phyloP scores from a whole-genome alignment of 35 echinoderm and acorn worm genomes.

The Diadema setosum region DNA sequence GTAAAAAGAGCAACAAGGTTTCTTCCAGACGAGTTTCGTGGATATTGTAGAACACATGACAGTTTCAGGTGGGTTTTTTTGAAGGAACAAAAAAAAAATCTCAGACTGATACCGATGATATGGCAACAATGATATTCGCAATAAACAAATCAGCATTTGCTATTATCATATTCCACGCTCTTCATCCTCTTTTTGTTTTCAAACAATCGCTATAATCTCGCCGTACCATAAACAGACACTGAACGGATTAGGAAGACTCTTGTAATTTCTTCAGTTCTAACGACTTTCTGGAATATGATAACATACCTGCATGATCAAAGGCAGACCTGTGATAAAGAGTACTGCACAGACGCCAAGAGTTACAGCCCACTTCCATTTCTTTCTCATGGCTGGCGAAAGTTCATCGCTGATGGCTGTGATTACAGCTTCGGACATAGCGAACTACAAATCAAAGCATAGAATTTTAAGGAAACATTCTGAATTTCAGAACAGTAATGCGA shows the following conservation, averaged over 20 bases:
- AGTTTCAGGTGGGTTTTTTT: too few species aligned
- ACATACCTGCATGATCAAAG: slow-evolving; percentile 74
- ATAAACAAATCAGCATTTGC: background rate
- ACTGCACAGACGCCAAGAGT: slow-evolving; percentile 17
- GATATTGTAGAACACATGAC: too few species aligned
- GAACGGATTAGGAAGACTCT: background rate
- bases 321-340: slow-evolving; percentile 51
- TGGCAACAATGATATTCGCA: background rate
- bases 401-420: slow-evolving; percentile 77
- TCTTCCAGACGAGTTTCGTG: too few species aligned
- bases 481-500: background rate
- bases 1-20: too few species aligned
- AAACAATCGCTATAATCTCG: background rate
- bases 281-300: background rate
- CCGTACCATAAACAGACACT: background rate
- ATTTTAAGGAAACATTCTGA: background rate
- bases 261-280: background rate
- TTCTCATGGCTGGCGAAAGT: background rate
- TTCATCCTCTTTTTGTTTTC: background rate
- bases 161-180: background rate
- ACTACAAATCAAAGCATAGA: slow-evolving; percentile 27
- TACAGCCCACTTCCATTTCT: slow-evolving; percentile 58
- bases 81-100: too few species aligned
- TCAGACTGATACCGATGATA: too few species aligned
- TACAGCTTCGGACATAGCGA: slow-evolving; percentile 87